Percentiles rank a stretch among this genome's conserved stretches.
Evolutionary conservation across 2,888 invertebrate genomes (phyloP).

Genomic region (Andrena camellia): DNA sequence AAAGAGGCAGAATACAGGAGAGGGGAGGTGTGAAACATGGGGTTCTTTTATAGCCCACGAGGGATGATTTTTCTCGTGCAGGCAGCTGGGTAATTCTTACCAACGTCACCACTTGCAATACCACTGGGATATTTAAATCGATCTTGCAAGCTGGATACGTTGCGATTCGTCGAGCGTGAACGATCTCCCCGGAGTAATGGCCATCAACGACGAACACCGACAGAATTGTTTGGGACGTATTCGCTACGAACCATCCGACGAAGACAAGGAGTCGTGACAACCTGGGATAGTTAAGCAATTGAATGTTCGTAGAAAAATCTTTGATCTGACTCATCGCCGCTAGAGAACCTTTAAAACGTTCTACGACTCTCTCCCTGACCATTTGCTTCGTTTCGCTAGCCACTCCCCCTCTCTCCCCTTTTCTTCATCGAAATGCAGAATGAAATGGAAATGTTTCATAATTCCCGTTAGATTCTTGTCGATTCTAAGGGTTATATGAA

Average conservation of each 20-base stretch:
- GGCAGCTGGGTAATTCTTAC: constrained; percentile 41
- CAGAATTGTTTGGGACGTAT: constrained; percentile 1
- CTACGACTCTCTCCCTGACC: constrained; percentile 32
- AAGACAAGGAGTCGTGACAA: constrained; percentile 9
- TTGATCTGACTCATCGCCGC: constrained; percentile 60
- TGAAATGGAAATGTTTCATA: constrained; percentile 26
- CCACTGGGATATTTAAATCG: constrained; percentile 73
- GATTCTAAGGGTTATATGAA: background rate
- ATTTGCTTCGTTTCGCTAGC: constrained; percentile 18
- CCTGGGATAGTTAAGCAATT: constrained; percentile 36
- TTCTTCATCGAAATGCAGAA: constrained; percentile 1
- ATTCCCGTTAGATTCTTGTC: constrained; percentile 22
- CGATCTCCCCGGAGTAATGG: constrained; percentile 49
- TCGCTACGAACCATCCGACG: background rate
- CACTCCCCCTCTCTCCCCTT: background rate
- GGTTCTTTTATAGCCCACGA: constrained; percentile 72
- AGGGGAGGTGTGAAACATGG: constrained; percentile 56
- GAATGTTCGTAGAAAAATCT: constrained; percentile 36
- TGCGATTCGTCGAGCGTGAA: constrained; percentile 75
- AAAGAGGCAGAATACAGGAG: constrained; percentile 57
- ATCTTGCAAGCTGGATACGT: constrained; percentile 75
- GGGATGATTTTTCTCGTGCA: constrained; percentile 67
- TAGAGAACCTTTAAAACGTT: constrained; percentile 39
- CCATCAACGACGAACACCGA: background rate
- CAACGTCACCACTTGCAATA: constrained; percentile 44